Conservation (phyloP, 2,888 invertebrate genomes). For the Acronicta leporina region DNA sequence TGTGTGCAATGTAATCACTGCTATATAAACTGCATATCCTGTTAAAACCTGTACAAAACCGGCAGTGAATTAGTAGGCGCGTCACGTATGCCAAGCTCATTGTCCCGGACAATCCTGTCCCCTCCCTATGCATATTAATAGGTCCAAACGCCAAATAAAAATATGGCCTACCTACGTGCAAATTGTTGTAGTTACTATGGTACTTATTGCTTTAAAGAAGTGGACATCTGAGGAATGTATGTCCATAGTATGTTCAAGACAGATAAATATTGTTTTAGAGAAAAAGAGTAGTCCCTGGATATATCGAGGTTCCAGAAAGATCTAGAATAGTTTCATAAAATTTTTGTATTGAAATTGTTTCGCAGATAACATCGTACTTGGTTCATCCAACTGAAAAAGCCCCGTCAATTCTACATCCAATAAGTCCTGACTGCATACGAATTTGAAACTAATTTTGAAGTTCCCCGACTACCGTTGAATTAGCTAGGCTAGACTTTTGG, state of each 20-base stretch:
- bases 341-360: neutral
- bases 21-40: conserved; percentile 12
- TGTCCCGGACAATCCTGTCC: conserved; percentile 56
- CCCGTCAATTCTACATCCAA: conserved; percentile 39
- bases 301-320: no score
- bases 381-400: neutral
- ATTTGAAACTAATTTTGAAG: conserved; percentile 43
- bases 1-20: neutral
- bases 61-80: conserved; percentile 44
- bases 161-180: conserved; percentile 62
- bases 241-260: no score
- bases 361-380: neutral
- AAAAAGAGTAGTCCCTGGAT: no score
- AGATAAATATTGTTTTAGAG: no score
- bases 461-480: conserved; percentile 20
- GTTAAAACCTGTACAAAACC: conserved; percentile 26
- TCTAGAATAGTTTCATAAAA: no score
- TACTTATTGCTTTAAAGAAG: conserved; percentile 29
- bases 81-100: conserved; percentile 64
- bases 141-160: conserved; percentile 60
- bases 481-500: conserved; percentile 22
- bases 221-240: no score
- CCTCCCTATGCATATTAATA: conserved; percentile 64
- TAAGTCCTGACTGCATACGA: conserved; percentile 28
- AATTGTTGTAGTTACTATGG: conserved; percentile 33